A percentile compares a stretch with the other conserved stretches of the same genome.
Evolutionary conservation across 1,140 invertebrate species (phyloP).

Genomic region (Ceratoteleas bidentatus): DNA sequence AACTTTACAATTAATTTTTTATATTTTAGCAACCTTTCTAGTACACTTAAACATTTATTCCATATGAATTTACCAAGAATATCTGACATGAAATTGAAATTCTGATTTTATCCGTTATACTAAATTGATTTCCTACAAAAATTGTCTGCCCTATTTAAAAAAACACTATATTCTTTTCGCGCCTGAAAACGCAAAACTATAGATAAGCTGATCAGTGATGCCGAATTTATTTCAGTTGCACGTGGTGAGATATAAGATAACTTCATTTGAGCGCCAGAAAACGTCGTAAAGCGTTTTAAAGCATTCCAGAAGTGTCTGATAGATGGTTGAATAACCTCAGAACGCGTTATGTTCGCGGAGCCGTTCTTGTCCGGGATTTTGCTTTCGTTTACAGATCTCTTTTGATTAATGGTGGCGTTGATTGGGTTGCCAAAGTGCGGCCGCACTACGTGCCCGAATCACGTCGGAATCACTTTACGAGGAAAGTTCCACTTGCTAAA

Average conservation of each 20-base stretch:
- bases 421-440: conserved; percentile 14
- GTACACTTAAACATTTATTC: too few relatives aligned
- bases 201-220: background rate
- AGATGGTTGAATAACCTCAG: conserved; percentile 32
- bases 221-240: conserved; percentile 19
- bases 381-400: conserved; percentile 27
- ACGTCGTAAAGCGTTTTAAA: conserved; percentile 15
- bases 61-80: too few relatives aligned
- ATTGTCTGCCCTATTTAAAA: too few relatives aligned
- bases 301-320: conserved; percentile 22
- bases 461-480: conserved; percentile 1
- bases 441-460: conserved; percentile 13
- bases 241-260: conserved; percentile 19
- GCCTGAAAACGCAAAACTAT: background rate
- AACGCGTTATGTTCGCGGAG: background rate
- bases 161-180: background rate
- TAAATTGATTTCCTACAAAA: too few relatives aligned
- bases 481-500: conserved; percentile 35
- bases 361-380: conserved; percentile 7
- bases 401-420: conserved; percentile 23
- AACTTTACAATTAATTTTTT: too few relatives aligned
- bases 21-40: too few relatives aligned
- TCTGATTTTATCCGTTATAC: too few relatives aligned
- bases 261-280: conserved; percentile 9
- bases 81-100: too few relatives aligned